Base-by-base conservation (phyloP, 2,113 vertebrate species). In the Calyptommatus sinebrachiatus region DNA sequence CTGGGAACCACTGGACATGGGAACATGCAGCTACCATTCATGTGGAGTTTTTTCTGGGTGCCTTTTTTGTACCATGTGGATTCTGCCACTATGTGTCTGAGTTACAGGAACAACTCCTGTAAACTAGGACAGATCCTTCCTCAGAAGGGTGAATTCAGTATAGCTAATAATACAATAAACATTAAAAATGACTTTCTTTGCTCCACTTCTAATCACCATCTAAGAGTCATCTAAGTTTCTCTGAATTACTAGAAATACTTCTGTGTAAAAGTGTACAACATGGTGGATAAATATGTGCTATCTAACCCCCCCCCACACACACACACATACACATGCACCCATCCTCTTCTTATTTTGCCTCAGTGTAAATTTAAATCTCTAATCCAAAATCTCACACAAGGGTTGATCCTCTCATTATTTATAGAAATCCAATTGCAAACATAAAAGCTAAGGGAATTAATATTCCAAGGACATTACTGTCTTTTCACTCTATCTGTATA, bases 381-480 rank as follows among this genome's bases (percentile, higher is more conserved):
- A 73, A 67, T 76, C 66, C 73, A 76, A 68, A 76, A 75, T 48
- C 77, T 78, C 72, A 76, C 60, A 62, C 53, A 18, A 46, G 12
- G 61, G 50, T 45, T 67, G 41, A 75, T 69, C 65, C 45, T 69
- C 53, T 79, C 78, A 79, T 79, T 79, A 81, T 29, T 81, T 75
- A 68, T 48, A 60, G 28, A 81, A 79, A 81, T 76, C 66, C 57
- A 62, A 62, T 68, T 50, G 66, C 73, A 81, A 69, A 75, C 66
- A 81, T 61, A 26, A 68, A 75, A 81, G 66, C 48, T 67, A 62
- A 76, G 66, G 53, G 65, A 75, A 75, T 81, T 68, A 81, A 20
- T 66, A 81, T 81, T 81, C 65, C 79, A 69, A 81, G 73, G 72
- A 75, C 65, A 69, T 75, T 20, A 68, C 10, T 81, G 31, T 46